Conservation (phyloP, 2,113 vertebrate species). For the Atractosteus spatula region DNA sequence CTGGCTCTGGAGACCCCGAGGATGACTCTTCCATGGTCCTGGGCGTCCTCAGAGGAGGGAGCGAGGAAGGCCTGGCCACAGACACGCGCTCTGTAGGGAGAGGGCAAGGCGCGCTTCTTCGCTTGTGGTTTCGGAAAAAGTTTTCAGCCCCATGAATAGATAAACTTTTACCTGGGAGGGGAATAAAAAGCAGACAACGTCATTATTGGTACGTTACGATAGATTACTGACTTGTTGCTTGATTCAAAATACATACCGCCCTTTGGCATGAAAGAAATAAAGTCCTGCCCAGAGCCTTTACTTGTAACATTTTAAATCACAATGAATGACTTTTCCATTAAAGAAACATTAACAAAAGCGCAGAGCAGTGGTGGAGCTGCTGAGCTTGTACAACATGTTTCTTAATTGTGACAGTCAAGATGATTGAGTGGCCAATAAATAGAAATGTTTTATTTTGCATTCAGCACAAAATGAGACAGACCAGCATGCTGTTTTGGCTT, state of each 20-base stretch:
- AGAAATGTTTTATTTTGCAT: no score
- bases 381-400: no score
- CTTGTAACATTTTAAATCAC: no score
- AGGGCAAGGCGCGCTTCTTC: conserved; percentile 69
- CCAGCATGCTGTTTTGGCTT: no score
- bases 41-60: conserved; percentile 62
- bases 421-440: no score
- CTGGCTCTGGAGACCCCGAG: conserved; percentile 63
- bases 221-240: neutral
- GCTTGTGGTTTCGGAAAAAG: conserved; percentile 65
- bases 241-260: neutral
- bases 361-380: no score
- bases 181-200: conserved; percentile 35
- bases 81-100: conserved; percentile 56
- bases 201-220: neutral
- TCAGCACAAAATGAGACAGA: no score
- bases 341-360: no score
- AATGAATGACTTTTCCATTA: no score
- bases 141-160: conserved; percentile 93
- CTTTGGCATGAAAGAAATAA: neutral
- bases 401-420: no score
- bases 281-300: neutral
- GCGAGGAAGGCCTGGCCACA: conserved; percentile 65
- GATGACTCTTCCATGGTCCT: conserved; percentile 84
- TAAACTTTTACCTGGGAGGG: conserved; percentile 79